Conservation (phyloP, 2,797 vertebrate genomes). For the Arctocebus calabarensis region DNA sequence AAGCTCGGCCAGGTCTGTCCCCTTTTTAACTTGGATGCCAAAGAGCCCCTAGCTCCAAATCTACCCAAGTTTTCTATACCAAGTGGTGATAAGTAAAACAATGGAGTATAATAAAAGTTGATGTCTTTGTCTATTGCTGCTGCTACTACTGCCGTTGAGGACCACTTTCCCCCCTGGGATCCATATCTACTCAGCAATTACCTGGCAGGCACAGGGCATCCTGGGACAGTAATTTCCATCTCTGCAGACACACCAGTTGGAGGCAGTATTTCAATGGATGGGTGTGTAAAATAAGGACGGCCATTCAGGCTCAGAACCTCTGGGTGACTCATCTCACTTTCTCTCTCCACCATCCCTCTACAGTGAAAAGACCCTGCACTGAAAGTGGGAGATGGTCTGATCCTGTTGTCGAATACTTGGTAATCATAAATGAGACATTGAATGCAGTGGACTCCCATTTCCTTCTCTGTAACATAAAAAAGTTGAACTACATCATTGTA, state of each 20-base stretch:
- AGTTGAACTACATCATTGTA: not conserved
- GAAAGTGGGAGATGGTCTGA: not conserved
- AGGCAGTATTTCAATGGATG: constrained; percentile 40
- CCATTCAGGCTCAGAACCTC: constrained; percentile 29
- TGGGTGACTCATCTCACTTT: not conserved
- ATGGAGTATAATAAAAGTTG: constrained; percentile 44
- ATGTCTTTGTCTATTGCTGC: constrained; percentile 49
- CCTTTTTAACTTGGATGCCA: constrained; percentile 60
- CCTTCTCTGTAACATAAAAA: not conserved
- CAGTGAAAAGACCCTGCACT: constrained; percentile 2
- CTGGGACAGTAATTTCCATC: constrained; percentile 58
- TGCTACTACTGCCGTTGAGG: not conserved
- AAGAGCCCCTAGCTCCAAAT: constrained; percentile 7
- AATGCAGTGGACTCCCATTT: not conserved
- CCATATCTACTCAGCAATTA: constrained; percentile 47
- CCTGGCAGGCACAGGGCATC: constrained; percentile 36
- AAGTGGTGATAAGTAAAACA: constrained; percentile 52
- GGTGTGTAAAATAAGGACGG: constrained; percentile 19
- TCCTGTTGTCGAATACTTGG: not conserved
- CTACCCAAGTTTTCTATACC: constrained; percentile 48
- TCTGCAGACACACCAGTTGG: constrained; percentile 47
- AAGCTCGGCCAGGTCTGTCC: constrained; percentile 47
- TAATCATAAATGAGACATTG: not conserved
- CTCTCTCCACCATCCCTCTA: not conserved
- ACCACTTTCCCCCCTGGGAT: constrained; percentile 1